Conservation (phyloP, 35 echinoderm and acorn worm species). For the Antedon bifida region DNA sequence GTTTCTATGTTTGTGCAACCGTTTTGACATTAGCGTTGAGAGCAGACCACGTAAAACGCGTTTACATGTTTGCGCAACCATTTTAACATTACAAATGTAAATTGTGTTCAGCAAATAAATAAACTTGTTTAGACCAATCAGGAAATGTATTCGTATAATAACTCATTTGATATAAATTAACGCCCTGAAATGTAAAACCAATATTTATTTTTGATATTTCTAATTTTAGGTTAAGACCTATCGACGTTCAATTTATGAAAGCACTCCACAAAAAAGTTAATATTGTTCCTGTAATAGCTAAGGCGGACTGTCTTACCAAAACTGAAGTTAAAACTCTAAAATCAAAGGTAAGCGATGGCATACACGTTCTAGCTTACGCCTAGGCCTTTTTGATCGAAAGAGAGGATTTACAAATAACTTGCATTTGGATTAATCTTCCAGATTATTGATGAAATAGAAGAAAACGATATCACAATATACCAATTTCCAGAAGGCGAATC, state of each 20-base stretch:
- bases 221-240: slow-evolving; percentile 79
- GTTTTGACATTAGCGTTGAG: too few species aligned
- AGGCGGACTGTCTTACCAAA: slow-evolving; percentile 87
- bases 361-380: not conserved
- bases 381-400: not conserved
- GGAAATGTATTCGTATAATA: too few species aligned
- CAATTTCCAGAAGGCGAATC: slow-evolving; percentile 43
- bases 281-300: slow-evolving; percentile 88
- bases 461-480: slow-evolving; percentile 38
- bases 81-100: too few species aligned
- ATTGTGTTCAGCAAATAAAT: too few species aligned
- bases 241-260: slow-evolving; percentile 92
- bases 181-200: too few species aligned
- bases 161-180: too few species aligned
- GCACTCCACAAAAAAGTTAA: slow-evolving; percentile 82
- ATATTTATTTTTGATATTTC: too few species aligned
- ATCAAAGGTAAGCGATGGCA: slow-evolving; percentile 47
- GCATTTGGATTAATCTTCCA: not conserved
- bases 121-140: too few species aligned
- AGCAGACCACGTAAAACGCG: too few species aligned
- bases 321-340: slow-evolving; percentile 70
- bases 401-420: not conserved
- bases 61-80: too few species aligned
- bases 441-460: slow-evolving; percentile 48
- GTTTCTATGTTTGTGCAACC: too few species aligned